Conservation (phyloP, 2,797 vertebrate species). For the Cichlasoma orientale region DNA sequence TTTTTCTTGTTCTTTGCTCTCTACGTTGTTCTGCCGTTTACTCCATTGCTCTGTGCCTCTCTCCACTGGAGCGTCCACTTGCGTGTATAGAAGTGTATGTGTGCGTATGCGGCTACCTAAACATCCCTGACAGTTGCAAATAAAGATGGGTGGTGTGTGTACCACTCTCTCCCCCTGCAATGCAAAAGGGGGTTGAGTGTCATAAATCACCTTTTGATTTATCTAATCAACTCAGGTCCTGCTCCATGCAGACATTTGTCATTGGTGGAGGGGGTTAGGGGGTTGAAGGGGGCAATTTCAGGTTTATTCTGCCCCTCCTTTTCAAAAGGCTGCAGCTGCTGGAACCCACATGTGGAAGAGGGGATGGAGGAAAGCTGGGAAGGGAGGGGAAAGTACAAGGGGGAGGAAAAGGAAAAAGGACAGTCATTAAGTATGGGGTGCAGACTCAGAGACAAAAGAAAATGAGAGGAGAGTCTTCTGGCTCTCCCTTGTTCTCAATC, state of each 20-base stretch:
- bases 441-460: constrained; percentile 72
- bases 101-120: constrained; percentile 61
- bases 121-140: constrained; percentile 84
- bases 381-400: constrained; percentile 29
- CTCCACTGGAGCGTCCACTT: constrained; percentile 43
- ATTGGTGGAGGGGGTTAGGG: constrained; percentile 63
- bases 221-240: constrained; percentile 87
- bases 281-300: constrained; percentile 50
- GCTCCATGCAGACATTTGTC: constrained; percentile 85
- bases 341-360: constrained; percentile 63
- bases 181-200: constrained; percentile 82
- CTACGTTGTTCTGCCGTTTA: constrained; percentile 13
- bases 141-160: constrained; percentile 84
- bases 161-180: constrained; percentile 74
- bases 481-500: constrained; percentile 37
- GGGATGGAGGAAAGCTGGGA: constrained; percentile 48
- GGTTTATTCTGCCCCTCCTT: constrained; percentile 79
- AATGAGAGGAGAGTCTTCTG: constrained; percentile 45
- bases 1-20: constrained; percentile 24
- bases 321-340: constrained; percentile 75
- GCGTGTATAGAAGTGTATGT: constrained; percentile 46
- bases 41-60: constrained; percentile 39
- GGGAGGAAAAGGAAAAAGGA: constrained; percentile 50
- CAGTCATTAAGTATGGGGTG: constrained; percentile 86
- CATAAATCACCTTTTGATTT: constrained; percentile 90